phyloP scores from a whole-genome alignment of 2,888 invertebrate genomes.

The Harpagoxenus sublaevis region DNA sequence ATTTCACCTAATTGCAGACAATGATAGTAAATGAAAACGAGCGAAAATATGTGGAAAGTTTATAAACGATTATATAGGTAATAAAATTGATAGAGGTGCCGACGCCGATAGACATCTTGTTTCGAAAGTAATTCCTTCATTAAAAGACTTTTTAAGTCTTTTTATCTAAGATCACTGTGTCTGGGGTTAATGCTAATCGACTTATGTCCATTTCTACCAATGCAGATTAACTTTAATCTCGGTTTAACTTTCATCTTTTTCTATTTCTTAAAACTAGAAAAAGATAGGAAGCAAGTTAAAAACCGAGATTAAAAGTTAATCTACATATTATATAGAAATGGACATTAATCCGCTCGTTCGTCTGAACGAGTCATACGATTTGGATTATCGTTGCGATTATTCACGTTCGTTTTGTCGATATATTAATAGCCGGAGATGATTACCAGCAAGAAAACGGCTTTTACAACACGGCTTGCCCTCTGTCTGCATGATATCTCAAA shows the following conservation, averaged over 20 bases:
- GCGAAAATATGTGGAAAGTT: not conserved
- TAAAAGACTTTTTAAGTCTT: not conserved
- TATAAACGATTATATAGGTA: not conserved
- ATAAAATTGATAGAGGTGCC: not conserved
- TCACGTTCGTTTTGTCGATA: slow-evolving; percentile 2
- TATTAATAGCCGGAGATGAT: not conserved
- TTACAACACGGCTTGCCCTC: not conserved
- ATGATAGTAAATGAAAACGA: not conserved
- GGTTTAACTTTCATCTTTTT: too few species aligned
- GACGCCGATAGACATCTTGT: not conserved
- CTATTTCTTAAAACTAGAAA: too few species aligned
- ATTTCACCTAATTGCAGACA: not conserved
- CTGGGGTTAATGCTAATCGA: not conserved
- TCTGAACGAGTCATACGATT: not conserved
- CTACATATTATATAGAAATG: too few species aligned
- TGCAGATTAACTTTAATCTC: too few species aligned
- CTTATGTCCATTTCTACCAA: too few species aligned
- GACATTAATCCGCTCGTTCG: not conserved
- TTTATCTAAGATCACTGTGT: not conserved
- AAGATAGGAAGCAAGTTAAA: too few species aligned
- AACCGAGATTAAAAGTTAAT: too few species aligned
- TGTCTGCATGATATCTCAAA: not conserved
- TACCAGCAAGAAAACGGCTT: not conserved
- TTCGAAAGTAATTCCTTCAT: slow-evolving; percentile 1
- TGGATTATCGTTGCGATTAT: not conserved